phyloP scores from a whole-genome alignment of 2,797 vertebrate species.

The Triplophysa yarkandensis region DNA sequence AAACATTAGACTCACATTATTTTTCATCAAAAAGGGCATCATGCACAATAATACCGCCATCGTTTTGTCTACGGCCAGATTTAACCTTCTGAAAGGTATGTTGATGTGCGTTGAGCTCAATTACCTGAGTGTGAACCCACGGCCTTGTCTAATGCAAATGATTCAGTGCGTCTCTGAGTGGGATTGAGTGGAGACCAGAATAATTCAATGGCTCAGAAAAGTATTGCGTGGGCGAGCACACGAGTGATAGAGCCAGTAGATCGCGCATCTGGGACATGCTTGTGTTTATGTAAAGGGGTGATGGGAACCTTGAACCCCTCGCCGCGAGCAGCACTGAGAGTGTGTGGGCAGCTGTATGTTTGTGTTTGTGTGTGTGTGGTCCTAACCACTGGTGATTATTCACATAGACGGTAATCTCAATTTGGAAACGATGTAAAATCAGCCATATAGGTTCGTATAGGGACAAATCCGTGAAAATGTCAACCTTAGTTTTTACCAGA shows the following conservation, averaged over 20 bases:
- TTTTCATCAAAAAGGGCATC: too few relatives aligned
- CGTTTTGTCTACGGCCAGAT: neutral
- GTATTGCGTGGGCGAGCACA: conserved; percentile 73
- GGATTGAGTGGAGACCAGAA: conserved; percentile 68
- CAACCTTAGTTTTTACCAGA: too few relatives aligned
- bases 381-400: conserved; percentile 51
- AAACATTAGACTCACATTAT: too few relatives aligned
- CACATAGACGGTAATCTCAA: conserved; percentile 25
- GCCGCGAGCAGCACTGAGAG: conserved; percentile 54
- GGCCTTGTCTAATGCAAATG: conserved; percentile 54
- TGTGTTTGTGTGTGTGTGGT: neutral
- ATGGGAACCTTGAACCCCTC: conserved; percentile 61
- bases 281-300: conserved; percentile 65
- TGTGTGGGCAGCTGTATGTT: conserved; percentile 58
- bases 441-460: too few relatives aligned
- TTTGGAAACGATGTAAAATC: conserved; percentile 13
- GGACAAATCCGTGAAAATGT: too few relatives aligned
- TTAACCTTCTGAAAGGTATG: neutral
- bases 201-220: conserved; percentile 63
- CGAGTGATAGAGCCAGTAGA: conserved; percentile 62
- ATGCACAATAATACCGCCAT: neutral
- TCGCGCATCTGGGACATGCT: conserved; percentile 72
- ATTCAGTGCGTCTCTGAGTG: conserved; percentile 74
- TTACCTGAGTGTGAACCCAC: conserved; percentile 43
- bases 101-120: conserved; percentile 18